phyloP scores from a whole-genome alignment of 2,113 vertebrate species.

The Dasyornis broadbenti region DNA sequence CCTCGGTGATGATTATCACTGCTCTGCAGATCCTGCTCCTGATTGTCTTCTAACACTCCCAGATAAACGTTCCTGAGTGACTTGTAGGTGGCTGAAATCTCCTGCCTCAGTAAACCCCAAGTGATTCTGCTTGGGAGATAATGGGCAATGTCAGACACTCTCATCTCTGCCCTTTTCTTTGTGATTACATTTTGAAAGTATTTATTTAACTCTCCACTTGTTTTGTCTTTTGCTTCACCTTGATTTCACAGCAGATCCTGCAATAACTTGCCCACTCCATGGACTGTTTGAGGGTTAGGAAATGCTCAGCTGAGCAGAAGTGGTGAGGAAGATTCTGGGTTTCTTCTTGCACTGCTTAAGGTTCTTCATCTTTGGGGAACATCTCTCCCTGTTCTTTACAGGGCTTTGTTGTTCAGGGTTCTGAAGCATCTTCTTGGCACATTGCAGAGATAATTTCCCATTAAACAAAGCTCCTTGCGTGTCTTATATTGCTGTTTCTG shows the following conservation, averaged over 20 bases:
- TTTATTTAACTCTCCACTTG: slow-evolving; percentile 39
- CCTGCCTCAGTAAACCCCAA: slow-evolving; percentile 10
- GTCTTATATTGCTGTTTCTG: not conserved
- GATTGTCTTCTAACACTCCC: not conserved
- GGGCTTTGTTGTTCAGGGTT: not conserved
- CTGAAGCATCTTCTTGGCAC: not conserved
- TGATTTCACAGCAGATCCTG: slow-evolving; percentile 9
- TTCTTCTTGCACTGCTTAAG: not conserved
- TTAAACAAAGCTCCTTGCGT: not conserved
- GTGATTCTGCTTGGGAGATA: slow-evolving; percentile 3
- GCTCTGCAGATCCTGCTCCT: not conserved
- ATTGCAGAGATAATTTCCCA: not conserved
- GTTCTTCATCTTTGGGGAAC: not conserved
- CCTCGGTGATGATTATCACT: not conserved
- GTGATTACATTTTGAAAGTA: not conserved
- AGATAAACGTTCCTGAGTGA: not conserved
- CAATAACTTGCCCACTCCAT: not conserved
- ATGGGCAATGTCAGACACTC: slow-evolving; percentile 18
- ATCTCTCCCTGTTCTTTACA: not conserved
- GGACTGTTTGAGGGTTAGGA: not conserved
- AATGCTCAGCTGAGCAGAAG: not conserved
- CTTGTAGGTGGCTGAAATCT: not conserved
- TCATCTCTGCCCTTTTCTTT: slow-evolving; percentile 7
- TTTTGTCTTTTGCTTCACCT: slow-evolving; percentile 12
- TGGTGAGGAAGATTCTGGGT: not conserved